phyloP scores from a whole-genome alignment of 2,113 vertebrate species.

The Ageneiosus marmoratus region DNA sequence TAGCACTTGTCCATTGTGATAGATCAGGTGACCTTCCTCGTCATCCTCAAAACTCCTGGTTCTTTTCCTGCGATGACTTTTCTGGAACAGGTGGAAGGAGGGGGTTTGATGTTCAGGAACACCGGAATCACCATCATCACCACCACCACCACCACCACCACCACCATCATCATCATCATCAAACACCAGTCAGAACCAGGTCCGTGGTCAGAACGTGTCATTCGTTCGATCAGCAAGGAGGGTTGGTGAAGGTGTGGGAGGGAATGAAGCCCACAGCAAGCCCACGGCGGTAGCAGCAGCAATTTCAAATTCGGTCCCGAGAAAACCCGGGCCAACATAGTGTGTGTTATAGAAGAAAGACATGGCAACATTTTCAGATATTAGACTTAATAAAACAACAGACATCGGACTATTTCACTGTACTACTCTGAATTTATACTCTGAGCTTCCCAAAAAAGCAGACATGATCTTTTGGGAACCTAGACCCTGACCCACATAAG shows the following conservation, averaged over 20 bases:
- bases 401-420: constrained; percentile 21
- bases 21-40: constrained; percentile 91
- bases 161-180: constrained; percentile 71
- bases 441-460: background rate
- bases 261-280: constrained; percentile 77
- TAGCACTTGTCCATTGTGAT: constrained; percentile 87
- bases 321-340: constrained; percentile 84
- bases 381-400: constrained; percentile 67
- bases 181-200: constrained; percentile 79
- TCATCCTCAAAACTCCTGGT: constrained; percentile 82
- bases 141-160: constrained; percentile 21
- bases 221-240: constrained; percentile 77
- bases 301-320: constrained; percentile 92
- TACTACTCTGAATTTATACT: constrained; percentile 54
- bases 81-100: constrained; percentile 62
- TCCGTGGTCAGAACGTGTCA: constrained; percentile 78
- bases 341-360: constrained; percentile 92
- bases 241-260: constrained; percentile 38
- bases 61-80: constrained; percentile 75
- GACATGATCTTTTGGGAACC: background rate
- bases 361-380: constrained; percentile 93
- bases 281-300: constrained; percentile 71
- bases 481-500: background rate
- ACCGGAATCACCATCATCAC: constrained; percentile 4
- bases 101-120: constrained; percentile 32